phyloP scores from a whole-genome alignment of 2,113 vertebrate species.

The Chaetura pelagica region DNA sequence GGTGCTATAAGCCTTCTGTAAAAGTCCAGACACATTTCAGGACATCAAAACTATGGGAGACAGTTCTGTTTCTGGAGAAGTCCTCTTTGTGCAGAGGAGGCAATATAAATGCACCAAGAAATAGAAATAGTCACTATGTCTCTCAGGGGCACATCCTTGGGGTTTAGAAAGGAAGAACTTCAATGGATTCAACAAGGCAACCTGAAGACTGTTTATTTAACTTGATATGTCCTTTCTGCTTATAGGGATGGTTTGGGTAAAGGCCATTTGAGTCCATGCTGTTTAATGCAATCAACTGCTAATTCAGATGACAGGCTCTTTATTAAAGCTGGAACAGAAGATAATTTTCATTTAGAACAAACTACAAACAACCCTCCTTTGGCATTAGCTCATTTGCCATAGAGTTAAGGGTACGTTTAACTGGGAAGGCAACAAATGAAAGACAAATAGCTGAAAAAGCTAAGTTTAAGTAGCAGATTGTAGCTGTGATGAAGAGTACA shows the following conservation, averaged over 20 bases:
- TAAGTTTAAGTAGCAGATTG: neutral
- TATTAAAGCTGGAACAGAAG: neutral
- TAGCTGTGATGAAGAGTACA: neutral
- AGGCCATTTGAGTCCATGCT: rapidly evolving
- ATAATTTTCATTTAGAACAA: slow-evolving; percentile 6
- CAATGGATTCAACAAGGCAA: neutral
- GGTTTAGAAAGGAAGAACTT: neutral
- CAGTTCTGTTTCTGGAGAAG: neutral
- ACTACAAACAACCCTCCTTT: neutral
- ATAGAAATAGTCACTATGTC: neutral
- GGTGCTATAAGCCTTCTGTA: neutral
- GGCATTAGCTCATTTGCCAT: neutral
- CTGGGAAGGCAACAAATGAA: neutral
- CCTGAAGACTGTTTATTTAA: neutral
- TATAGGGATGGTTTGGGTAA: neutral
- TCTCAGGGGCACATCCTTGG: neutral
- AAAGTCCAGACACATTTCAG: neutral
- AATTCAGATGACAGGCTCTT: neutral
- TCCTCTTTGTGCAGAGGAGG: neutral
- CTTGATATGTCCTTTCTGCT: neutral
- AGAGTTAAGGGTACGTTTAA: neutral
- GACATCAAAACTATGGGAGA: neutral
- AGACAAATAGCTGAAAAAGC: neutral
- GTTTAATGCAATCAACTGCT: neutral
- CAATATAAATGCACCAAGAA: neutral